Base-by-base conservation (phyloP, 2,113 vertebrate species). In the Cichladusa arquata region DNA sequence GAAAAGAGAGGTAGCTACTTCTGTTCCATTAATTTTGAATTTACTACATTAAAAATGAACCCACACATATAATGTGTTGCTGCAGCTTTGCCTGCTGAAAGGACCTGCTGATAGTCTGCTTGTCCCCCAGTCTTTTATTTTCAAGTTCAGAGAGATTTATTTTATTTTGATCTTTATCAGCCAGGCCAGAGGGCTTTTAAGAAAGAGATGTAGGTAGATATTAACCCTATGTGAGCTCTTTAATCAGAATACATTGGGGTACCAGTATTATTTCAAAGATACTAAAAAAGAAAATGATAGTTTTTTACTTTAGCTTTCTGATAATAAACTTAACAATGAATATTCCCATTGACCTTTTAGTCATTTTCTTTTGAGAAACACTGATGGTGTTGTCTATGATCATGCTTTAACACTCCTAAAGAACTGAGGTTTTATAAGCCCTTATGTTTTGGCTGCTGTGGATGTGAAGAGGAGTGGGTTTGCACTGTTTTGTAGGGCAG, bases 1-100 rank as follows among this genome's bases (percentile, higher is more conserved):
- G 99, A 99, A 94, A 99, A 99, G 95, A 99, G 98, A 98, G 99
- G 99, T 99, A 98, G 58, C 81, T 97, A n/a, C 84, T 93, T 96
- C 92, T 8, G 78, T 92, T 93, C 86, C 18, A n/a, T 69, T 77
- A 51, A 57, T 93, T 88, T 61, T 33, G 34, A 61, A 19, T 47
- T 5, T 61, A 22, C 26, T 71, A 33, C 47, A 36, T 92, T 20
- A 48, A 34, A 90, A 77, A 70, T 3, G 1, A n/a, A 48, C 28
- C 28, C 42, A 5, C 56, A 17, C 0, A 0, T 76, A 4, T 22
- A 16, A 17, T 18, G 3, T 14, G 15, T 87, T 89, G 20, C 56
- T 90, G 48, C 45, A 88, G 47, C 61, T 88, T 91, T 5, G 0
- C 42, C 20, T 80, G 3, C 53, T 58, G 54, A 50, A 73, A 40